Percentiles rank a stretch among this genome's conserved stretches.
Conservation (phyloP, 2,888 invertebrate genomes). For the Uloborus plumipes region DNA sequence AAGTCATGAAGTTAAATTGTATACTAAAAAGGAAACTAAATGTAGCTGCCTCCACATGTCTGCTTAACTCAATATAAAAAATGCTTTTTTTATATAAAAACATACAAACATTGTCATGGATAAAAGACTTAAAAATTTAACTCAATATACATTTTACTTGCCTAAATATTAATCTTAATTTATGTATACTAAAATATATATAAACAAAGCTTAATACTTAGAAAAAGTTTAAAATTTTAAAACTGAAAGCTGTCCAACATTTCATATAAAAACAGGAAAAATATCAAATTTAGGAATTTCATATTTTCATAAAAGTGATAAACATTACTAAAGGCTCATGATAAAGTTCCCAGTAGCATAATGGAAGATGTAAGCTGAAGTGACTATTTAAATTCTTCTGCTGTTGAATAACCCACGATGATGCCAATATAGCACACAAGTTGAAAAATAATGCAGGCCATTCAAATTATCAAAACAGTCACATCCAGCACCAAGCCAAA, state of each 20-base stretch:
- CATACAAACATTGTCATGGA: constrained; percentile 44
- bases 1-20: constrained; percentile 34
- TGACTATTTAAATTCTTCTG: constrained; percentile 43
- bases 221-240: constrained; percentile 18
- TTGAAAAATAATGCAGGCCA: constrained; percentile 42
- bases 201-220: constrained; percentile 14
- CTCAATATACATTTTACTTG: constrained; percentile 6
- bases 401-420: constrained; percentile 34
- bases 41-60: constrained; percentile 55
- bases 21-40: constrained; percentile 16
- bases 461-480: constrained; percentile 50
- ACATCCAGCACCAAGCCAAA: constrained; percentile 64
- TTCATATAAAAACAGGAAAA: constrained; percentile 14
- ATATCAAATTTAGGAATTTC: not conserved
- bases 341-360: constrained; percentile 57
- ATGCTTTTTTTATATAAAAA: constrained; percentile 29
- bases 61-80: constrained; percentile 20
- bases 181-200: constrained; percentile 1
- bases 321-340: constrained; percentile 30
- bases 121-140: constrained; percentile 9
- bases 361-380: constrained; percentile 63
- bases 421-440: constrained; percentile 26
- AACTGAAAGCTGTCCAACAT: constrained; percentile 4
- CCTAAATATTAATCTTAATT: not conserved
- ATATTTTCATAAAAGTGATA: not conserved